Conservation (phyloP, 2,797 vertebrate genomes). For the Urosaurus nigricauda region DNA sequence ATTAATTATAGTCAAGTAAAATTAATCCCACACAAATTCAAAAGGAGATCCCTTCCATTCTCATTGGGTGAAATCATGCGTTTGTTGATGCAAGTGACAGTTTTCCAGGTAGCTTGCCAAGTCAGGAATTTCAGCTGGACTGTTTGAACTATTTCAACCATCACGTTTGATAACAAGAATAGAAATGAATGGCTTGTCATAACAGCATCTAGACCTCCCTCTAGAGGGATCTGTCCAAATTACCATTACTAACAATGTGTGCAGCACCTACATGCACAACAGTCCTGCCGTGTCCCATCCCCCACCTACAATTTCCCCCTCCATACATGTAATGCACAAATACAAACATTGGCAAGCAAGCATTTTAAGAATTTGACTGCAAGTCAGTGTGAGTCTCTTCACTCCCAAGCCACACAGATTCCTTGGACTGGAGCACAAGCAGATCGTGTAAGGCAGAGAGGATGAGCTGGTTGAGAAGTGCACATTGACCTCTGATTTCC, state of each 20-base stretch:
- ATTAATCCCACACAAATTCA: slow-evolving; percentile 62
- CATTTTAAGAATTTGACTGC: not conserved
- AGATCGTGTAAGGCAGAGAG: not conserved
- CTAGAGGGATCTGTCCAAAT: slow-evolving; percentile 57
- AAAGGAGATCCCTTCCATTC: slow-evolving; percentile 55
- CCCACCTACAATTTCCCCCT: not conserved
- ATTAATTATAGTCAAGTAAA: slow-evolving; percentile 51
- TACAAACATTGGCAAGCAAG: not conserved
- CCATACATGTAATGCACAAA: not conserved
- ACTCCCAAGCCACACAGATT: not conserved
- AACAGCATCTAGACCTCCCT: slow-evolving; percentile 55
- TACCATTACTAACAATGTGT: slow-evolving; percentile 4
- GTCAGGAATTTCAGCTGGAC: slow-evolving; percentile 42
- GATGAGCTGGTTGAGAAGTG: not conserved
- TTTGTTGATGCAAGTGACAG: not conserved
- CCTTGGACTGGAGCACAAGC: not conserved
- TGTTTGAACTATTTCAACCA: slow-evolving; percentile 54
- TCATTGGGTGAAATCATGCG: slow-evolving; percentile 26
- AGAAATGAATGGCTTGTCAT: slow-evolving; percentile 45
- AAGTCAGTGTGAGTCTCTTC: too few relatives aligned
- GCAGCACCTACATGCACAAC: not conserved
- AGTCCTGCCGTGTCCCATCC: not conserved
- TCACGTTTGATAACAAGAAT: slow-evolving; percentile 59
- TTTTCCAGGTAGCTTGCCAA: slow-evolving; percentile 30
- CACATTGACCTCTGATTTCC: not conserved